Evolutionary conservation across 2,113 vertebrate genomes (phyloP).

Genomic region (Chrysochloris asiatica): DNA sequence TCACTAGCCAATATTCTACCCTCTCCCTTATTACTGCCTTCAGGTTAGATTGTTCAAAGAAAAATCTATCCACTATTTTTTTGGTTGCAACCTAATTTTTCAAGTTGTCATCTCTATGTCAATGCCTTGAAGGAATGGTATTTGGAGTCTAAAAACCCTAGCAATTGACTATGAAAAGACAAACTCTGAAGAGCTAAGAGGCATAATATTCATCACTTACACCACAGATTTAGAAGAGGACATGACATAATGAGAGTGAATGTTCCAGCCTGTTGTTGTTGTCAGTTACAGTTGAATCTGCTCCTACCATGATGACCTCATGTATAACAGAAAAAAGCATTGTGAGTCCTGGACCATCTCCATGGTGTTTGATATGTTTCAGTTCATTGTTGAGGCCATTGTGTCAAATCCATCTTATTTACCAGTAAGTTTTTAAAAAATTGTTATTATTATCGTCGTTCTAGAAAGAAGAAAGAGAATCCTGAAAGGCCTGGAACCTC

Average conservation of each 20-base stretch:
- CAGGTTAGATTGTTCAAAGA: conserved; percentile 7
- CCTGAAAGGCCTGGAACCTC: not conserved
- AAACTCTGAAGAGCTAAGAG: conserved; percentile 30
- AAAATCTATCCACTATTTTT: not conserved
- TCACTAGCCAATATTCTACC: not conserved
- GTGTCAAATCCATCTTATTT: not conserved
- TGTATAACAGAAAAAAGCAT: not conserved
- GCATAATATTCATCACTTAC: not conserved
- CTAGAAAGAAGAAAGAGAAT: not conserved
- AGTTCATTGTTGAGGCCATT: not conserved
- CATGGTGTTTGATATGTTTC: not conserved
- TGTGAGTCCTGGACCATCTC: not conserved
- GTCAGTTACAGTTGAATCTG: not conserved
- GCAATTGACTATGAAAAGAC: conserved; percentile 25
- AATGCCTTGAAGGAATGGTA: conserved; percentile 2
- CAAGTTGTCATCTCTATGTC: not conserved
- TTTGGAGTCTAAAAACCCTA: not conserved
- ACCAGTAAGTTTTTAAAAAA: not conserved
- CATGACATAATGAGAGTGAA: not conserved
- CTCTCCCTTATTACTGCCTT: not conserved
- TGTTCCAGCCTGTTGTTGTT: not conserved
- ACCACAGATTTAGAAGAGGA: not conserved
- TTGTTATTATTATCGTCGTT: too few relatives aligned
- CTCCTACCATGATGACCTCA: not conserved
- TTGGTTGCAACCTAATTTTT: conserved; percentile 35